Evolutionary conservation across 2,888 invertebrate species (phyloP), one percentile per base, ranked within the genome.

Genomic region (Chydorus sphaericus): DNA sequence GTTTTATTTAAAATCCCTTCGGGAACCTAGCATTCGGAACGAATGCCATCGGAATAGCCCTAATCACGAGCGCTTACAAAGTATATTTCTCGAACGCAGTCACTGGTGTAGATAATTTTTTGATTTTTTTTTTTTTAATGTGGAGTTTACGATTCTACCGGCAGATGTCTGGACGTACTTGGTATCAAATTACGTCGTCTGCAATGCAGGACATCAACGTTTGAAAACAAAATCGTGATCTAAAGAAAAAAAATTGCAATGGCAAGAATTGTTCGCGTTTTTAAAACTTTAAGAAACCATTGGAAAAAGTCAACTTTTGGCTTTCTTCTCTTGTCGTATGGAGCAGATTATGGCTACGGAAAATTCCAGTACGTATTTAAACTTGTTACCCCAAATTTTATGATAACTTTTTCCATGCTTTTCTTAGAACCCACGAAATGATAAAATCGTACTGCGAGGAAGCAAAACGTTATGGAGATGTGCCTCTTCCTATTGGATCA

Each of bases 301-400:
- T 92, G 92, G 91, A 93, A 93, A 67, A 93, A 92, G 67, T 83
- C 87, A 0, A 69, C 80, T 1, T 77, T 90, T 64, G 83, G 81
- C 37, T 74, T 78, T 20, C 72, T 79, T 52, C 75, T 80, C 4
- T 65, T 82, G 28, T 73, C 77, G 23, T 92, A 87, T 69, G 89
- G 84, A 7, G 71, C 77, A 10, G 76, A 79, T 57, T 85, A 80
- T 66, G 72, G 75, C 2, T 78, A 80, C 66, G 80, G 84, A 65
- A 77, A 78, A 72, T 80, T 83, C 66, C 77, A 85, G 90, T 91
- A 77, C 74, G 79, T 70, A 52, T 53, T 30, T 10, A 2, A 48
- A 57, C 7, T 36, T 23, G 28, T 10, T 37, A 29, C n/a, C 8
- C 8, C 8, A 16, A 29, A 38, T 54, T 54, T 30, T 26, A 33